Evolutionary conservation across 2,888 invertebrate genomes (phyloP), one percentile per base, ranked within the genome.

Genomic region (Choreutis nemorana): DNA sequence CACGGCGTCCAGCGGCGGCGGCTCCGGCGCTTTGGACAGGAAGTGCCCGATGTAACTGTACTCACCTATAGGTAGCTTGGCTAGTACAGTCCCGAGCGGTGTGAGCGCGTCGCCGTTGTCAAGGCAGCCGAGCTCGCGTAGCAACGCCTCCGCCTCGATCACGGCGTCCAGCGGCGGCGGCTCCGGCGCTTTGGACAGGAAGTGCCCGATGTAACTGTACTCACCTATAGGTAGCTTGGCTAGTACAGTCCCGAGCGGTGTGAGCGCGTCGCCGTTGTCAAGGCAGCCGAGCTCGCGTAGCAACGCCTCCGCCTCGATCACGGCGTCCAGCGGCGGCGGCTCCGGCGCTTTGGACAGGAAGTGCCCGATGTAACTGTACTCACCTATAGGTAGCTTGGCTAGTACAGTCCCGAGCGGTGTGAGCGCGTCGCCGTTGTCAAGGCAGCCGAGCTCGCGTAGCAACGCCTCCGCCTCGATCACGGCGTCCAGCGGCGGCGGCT

Each of bases 101-200:
- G 98, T 99, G 34, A 99, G 70, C 40, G 94, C 92, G 58, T 97
- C 94, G 36, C 86, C 83, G 0, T 64, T 58, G 64, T 97, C 96
- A 43, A 99, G 75, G 42, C 97, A 98, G 52, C 93, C 91, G 85
- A 97, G 89, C 52, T 97, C 97, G 50, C 85, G 56, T 42, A 88
- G 55, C 40, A 85, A 34, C 0, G 93, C 95, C 73, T 97, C 97
- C 0, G 98, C 97, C 61, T 98, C 98, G 45, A 98, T 97, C 8
- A 99, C 97, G 14, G 97, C 96, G 71, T 98, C 98, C 37, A 97
- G 83, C 9, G 97, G 97, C 21, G 98, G 98, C 0, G 97, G 96
- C 59, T 98, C 96, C 12, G 97, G 89, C 0, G 93, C 93, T 66
- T 97, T 97, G 12, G 94, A 93, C 33, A 99, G 80, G 72, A 99